Percentiles rank a stretch among this genome's conserved stretches.
Evolutionary conservation across 2,113 vertebrate genomes (phyloP).

Genomic region (Heptranchias perlo): DNA sequence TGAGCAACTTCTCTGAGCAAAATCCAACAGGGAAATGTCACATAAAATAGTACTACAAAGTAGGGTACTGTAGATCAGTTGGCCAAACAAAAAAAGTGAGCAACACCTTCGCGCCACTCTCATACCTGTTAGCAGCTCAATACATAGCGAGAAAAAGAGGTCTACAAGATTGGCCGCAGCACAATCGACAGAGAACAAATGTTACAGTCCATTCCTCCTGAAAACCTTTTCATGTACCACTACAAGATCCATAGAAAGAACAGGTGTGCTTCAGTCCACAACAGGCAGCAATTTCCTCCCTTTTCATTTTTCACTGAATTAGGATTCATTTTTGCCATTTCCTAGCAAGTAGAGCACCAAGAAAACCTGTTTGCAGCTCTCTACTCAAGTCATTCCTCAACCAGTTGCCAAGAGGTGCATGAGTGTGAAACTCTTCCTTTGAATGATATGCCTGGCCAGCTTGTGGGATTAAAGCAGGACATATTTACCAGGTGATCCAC

Average conservation of each 20-base stretch:
- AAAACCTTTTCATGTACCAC: not conserved
- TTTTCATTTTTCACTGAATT: not conserved
- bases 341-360: not conserved
- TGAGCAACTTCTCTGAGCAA: not conserved
- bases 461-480: not conserved
- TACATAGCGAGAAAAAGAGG: not conserved
- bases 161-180: not conserved
- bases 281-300: not conserved
- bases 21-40: not conserved
- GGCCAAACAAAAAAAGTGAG: too few relatives aligned
- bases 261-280: not conserved
- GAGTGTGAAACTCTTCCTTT: not conserved
- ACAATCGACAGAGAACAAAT: not conserved
- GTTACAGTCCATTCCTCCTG: not conserved
- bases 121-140: not conserved
- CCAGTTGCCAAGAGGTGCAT: not conserved
- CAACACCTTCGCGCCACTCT: not conserved
- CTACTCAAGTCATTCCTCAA: not conserved
- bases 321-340: not conserved
- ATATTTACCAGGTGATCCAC: not conserved
- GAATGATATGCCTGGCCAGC: not conserved
- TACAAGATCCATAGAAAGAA: not conserved
- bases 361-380: not conserved
- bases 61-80: not conserved
- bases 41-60: not conserved